Conservation (phyloP, 1,140 invertebrate genomes). For the Tetraneura akinire region DNA sequence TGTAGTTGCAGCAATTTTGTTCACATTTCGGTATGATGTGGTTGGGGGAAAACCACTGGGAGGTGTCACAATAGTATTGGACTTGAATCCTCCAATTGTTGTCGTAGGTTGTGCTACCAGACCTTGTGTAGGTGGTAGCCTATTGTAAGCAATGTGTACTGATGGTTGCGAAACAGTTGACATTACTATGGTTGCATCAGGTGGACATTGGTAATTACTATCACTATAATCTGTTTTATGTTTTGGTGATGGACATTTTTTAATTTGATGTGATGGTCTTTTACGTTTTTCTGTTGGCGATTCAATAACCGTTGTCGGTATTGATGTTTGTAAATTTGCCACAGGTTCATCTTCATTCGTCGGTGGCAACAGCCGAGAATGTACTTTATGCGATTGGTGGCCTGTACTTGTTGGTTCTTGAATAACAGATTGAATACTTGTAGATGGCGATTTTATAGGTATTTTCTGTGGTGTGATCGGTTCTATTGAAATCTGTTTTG, state of each 20-base stretch:
- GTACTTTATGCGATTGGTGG: background rate
- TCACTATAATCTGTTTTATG: slow-evolving; percentile 52
- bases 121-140: background rate
- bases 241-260: slow-evolving; percentile 51
- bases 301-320: background rate
- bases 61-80: background rate
- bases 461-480: background rate
- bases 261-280: slow-evolving; percentile 56
- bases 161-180: slow-evolving; percentile 53
- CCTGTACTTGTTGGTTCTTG: slow-evolving; percentile 57
- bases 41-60: background rate
- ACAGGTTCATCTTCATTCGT: too few relatives aligned
- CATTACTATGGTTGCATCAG: slow-evolving; percentile 54
- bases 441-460: background rate
- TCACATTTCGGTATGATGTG: background rate
- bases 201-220: slow-evolving; percentile 54
- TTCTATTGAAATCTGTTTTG: background rate
- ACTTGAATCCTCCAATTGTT: slow-evolving; percentile 11
- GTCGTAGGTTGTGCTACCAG: slow-evolving; percentile 49
- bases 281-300: slow-evolving; percentile 54
- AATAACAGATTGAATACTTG: slow-evolving; percentile 56
- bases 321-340: too few relatives aligned
- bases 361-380: background rate
- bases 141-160: background rate
- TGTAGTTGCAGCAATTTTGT: slow-evolving; percentile 37